These are phyloP conservation scores for Urophycis tenuis DNA, from an alignment of 2,797 vertebrate species.

Conservation along the genomic window DNA sequence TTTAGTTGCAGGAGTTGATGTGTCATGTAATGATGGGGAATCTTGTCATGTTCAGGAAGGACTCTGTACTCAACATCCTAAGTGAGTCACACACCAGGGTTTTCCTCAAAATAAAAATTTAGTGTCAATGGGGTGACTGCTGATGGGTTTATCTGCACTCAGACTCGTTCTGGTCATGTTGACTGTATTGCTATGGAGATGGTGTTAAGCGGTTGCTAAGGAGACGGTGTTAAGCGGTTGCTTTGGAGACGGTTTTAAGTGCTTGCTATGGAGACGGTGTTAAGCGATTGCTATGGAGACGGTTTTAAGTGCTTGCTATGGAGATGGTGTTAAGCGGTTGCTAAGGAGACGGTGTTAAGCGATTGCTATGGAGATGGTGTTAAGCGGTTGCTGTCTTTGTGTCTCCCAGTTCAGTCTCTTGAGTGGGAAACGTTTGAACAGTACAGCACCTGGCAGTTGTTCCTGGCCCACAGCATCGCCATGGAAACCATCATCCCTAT, in stretches of 20 bases:
- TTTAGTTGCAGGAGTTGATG: constrained; percentile 91
- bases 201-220: background rate
- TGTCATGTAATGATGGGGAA: constrained; percentile 98
- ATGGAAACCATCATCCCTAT: constrained; percentile 95
- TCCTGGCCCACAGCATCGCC: constrained; percentile 89
- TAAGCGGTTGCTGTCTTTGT: background rate
- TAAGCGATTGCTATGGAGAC: no score
- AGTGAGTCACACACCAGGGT: constrained; percentile 76
- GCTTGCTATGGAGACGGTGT: no score
- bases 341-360: background rate
- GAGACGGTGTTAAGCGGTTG: no score
- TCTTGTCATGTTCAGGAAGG: constrained; percentile 96
- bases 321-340: no score
- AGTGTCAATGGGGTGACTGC: no score
- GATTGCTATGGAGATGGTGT: background rate
- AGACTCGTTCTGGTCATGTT: no score
- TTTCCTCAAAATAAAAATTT: no score
- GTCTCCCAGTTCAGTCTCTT: constrained; percentile 81
- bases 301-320: no score
- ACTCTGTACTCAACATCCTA: constrained; percentile 92
- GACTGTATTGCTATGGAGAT: no score
- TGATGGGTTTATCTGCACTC: no score
- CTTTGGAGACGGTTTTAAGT: no score
- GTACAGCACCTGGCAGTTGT: constrained; percentile 97
- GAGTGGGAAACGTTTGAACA: constrained; percentile 98